A percentile compares a stretch with the other conserved stretches of the same genome.
Evolutionary conservation across 1,140 invertebrate genomes (phyloP).

Genomic region (Ditylenchus dipsaci): DNA sequence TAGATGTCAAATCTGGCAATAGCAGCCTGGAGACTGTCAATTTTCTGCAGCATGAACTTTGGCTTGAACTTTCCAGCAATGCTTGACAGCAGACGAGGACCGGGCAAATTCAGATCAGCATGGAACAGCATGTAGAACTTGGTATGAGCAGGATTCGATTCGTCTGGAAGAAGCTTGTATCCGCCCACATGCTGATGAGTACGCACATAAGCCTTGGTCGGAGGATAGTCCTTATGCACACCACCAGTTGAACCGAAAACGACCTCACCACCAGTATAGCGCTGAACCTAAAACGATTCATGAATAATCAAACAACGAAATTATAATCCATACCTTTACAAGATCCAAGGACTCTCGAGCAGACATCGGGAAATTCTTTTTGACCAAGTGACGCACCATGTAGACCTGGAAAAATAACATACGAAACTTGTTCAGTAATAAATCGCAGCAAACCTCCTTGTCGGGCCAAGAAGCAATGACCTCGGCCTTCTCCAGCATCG

Average conservation of each 20-base stretch:
- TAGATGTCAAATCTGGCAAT: background rate
- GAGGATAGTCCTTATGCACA: constrained; percentile 3
- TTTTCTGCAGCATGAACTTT: constrained; percentile 19
- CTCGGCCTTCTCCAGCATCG: constrained; percentile 1
- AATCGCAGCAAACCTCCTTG: constrained; percentile 4
- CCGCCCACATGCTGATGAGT: constrained; percentile 28
- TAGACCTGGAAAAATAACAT: constrained; percentile 1
- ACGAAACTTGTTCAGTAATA: background rate
- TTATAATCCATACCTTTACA: constrained; percentile 7
- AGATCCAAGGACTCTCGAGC: constrained; percentile 18
- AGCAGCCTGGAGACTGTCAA: background rate
- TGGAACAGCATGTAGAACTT: constrained; percentile 23
- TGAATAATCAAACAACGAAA: background rate
- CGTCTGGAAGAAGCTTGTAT: constrained; percentile 16
- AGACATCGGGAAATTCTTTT: constrained; percentile 4
- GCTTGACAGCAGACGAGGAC: background rate
- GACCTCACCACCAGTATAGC: background rate
- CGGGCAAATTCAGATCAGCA: constrained; percentile 17
- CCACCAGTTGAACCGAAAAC: constrained; percentile 18
- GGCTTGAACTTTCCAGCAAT: constrained; percentile 21
- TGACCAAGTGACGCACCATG: constrained; percentile 15
- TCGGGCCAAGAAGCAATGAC: background rate
- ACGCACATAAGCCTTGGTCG: constrained; percentile 15
- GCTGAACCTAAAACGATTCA: background rate
- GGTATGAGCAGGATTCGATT: background rate